Percentiles rank a stretch among this genome's conserved stretches.
phyloP scores from a whole-genome alignment of 2,888 invertebrate genomes.

The Chrysina gloriosa region DNA sequence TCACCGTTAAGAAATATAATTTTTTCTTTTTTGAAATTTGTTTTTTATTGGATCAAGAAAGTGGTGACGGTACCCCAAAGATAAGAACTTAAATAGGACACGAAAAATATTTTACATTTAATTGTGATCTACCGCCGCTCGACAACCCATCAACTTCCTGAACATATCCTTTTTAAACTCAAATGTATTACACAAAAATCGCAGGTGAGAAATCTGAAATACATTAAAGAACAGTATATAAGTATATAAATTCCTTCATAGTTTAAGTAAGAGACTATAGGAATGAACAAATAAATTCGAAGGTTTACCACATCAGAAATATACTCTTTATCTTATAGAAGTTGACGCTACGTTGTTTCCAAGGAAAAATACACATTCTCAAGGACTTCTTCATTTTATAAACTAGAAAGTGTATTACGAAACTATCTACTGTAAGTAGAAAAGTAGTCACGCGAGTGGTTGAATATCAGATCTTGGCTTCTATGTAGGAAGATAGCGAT shows the following conservation, averaged over 20 bases:
- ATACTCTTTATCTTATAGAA: constrained; percentile 26
- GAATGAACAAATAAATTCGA: too few species aligned
- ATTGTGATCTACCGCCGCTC: constrained; percentile 42
- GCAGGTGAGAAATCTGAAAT: constrained; percentile 29
- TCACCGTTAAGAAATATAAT: too few species aligned
- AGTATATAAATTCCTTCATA: constrained; percentile 38
- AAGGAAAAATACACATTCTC: constrained; percentile 26
- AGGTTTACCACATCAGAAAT: constrained; percentile 18
- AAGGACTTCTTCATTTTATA: constrained; percentile 37
- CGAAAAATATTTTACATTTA: too few species aligned
- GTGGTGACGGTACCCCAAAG: too few species aligned
- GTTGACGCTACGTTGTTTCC: constrained; percentile 10
- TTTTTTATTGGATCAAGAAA: too few species aligned
- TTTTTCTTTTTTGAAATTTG: too few species aligned
- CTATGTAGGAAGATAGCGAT: not conserved
- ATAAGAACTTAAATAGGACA: too few species aligned
- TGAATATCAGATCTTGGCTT: not conserved
- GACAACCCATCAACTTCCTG: constrained; percentile 36
- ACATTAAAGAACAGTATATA: constrained; percentile 38
- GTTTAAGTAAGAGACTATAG: too few species aligned
- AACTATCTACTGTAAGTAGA: constrained; percentile 12
- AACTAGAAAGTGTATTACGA: constrained; percentile 37
- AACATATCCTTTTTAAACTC: too few species aligned
- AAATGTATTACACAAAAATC: too few species aligned
- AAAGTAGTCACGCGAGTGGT: not conserved